Evolutionary conservation across 2,113 vertebrate species (phyloP), one percentile per base, ranked within the genome.

Genomic region (Gopherus evgoodei): DNA sequence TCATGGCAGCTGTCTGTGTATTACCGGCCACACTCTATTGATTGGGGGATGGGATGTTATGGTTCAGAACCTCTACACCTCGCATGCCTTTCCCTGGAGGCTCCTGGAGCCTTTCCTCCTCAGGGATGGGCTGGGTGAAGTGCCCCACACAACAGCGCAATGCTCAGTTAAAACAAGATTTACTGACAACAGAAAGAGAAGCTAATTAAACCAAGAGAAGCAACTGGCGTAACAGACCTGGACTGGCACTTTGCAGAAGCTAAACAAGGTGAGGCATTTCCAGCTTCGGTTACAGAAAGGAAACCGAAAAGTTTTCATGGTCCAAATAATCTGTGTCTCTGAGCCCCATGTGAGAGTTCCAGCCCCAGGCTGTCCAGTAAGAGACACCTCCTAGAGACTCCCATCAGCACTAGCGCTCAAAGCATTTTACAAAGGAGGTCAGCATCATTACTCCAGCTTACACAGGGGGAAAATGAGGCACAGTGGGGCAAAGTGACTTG

Each of bases 41-140:
- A 14, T 35, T 53, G 49, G 6, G 42, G 49, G 17, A 2, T 13
- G 29, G 59, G 29, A 19, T 25, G 22, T 13, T 62, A 17, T 16
- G 62, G 16, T 47, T 29, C 25, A 31, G 49, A 27, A 22, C 17
- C 47, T 52, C 6, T 24, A 19, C 19, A 1, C 38, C 31, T 16
- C 2, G 35, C 3, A 8, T 10, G 17, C 24, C 11, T 29, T 69
- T 38, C 59, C 69, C 5, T 29, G 65, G 59, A 17, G 22, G 59
- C 50, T 69, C n/a, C 59, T 5, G 35, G 8, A 22, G 29, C 11
- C 6, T 25, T 5, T 27, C 11, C 3, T 4, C 1, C n/a, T n/a
- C 50, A 12, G 16, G 29, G 25, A 13, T 4, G n/a, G 16, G 59
- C 4, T 31, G 50, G 65, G 17, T 11, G 49, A 42, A n/a, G 11